Conservation (phyloP, 2,888 invertebrate genomes). For the Uropetala carovei region DNA sequence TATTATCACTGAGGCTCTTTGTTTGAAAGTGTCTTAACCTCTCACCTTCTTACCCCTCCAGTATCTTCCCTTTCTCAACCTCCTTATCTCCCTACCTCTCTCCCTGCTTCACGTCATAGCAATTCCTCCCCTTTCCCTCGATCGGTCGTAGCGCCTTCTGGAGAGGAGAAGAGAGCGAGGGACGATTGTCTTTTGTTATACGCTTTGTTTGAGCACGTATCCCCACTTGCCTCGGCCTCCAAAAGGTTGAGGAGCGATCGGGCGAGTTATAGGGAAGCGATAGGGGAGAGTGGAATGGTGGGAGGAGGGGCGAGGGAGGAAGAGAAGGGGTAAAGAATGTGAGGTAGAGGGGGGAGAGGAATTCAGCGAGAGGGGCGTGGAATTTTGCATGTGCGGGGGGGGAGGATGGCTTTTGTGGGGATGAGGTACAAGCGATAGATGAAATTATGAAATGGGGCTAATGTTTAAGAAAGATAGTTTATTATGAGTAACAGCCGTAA, state of each 20-base stretch:
- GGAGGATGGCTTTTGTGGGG: background rate
- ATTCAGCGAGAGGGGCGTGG: background rate
- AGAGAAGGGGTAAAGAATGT: background rate
- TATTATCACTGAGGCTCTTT: too few relatives aligned
- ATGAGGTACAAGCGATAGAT: background rate
- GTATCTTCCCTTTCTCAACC: background rate
- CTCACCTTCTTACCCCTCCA: background rate
- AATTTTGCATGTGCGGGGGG: background rate
- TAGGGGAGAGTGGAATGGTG: background rate
- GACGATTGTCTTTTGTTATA: conserved; percentile 52
- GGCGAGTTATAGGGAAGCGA: background rate
- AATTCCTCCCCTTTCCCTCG: background rate
- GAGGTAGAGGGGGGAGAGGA: background rate
- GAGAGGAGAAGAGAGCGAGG: conserved; percentile 18
- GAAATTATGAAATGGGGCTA: background rate
- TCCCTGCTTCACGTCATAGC: background rate
- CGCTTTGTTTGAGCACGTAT: conserved; percentile 58
- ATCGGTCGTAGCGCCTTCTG: background rate
- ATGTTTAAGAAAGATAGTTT: too few relatives aligned
- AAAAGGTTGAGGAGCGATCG: conserved; percentile 28
- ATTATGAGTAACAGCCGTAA: too few relatives aligned
- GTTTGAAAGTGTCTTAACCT: background rate
- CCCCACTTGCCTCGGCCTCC: conserved; percentile 49
- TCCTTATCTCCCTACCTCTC: background rate
- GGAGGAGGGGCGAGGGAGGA: background rate